phyloP scores from a whole-genome alignment of 53 echinoderm and acorn worm genomes.

The Paelopatides confundens region DNA sequence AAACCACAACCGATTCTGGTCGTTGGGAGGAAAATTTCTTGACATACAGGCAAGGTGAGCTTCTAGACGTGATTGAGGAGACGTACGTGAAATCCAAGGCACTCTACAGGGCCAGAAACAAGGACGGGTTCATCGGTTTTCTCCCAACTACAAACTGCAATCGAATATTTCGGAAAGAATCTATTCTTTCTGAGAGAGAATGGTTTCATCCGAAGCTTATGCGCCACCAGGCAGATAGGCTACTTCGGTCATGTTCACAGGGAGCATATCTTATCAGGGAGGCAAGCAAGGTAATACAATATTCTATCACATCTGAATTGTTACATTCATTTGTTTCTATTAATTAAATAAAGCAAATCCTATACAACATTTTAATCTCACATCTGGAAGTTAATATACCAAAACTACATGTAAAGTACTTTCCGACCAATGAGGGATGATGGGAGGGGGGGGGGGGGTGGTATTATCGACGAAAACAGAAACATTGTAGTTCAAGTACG shows the following conservation, averaged over 20 bases:
- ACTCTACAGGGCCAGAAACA: conserved; percentile 1
- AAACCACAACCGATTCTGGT: not conserved
- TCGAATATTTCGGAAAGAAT: not conserved
- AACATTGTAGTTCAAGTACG: too few relatives aligned
- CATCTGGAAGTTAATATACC: too few relatives aligned
- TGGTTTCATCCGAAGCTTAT: conserved; percentile 7
- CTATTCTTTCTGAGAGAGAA: conserved; percentile 11
- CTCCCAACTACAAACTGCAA: not conserved
- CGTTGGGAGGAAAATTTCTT: not conserved
- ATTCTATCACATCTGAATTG: too few relatives aligned
- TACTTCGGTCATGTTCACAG: not conserved
- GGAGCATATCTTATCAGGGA: conserved; percentile 27
- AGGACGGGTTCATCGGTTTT: not conserved
- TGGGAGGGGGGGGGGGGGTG: too few relatives aligned
- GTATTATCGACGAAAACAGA: too few relatives aligned
- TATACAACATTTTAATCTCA: too few relatives aligned
- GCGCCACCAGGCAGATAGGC: not conserved
- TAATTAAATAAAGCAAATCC: too few relatives aligned
- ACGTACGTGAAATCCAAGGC: not conserved
- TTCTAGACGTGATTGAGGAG: conserved; percentile 19
- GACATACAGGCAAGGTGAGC: not conserved
- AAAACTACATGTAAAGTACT: too few relatives aligned
- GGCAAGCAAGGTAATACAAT: conserved; percentile 2
- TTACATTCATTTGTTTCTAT: too few relatives aligned
- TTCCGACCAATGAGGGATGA: too few relatives aligned